Evolutionary conservation across 2,113 vertebrate species (phyloP).

Genomic region (Cinclus mexicanus): DNA sequence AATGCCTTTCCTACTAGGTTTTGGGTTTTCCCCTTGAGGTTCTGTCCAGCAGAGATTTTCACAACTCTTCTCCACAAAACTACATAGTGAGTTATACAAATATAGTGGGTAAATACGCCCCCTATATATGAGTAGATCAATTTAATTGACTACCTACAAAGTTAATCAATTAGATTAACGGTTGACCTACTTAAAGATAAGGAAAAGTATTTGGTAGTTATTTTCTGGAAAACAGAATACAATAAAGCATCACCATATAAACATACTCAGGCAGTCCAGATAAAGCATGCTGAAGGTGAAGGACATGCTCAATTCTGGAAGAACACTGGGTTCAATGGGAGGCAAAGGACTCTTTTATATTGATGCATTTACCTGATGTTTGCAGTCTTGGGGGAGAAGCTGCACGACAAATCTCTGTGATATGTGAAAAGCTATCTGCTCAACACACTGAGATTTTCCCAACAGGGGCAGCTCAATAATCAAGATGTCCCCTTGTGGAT

Average conservation of each 20-base stretch:
- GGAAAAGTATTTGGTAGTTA: not conserved
- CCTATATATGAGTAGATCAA: not conserved
- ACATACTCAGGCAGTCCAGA: not conserved
- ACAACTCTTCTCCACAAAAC: not conserved
- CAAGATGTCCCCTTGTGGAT: not conserved
- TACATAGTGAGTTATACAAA: not conserved
- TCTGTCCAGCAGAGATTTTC: not conserved
- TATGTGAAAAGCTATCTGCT: not conserved
- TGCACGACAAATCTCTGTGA: not conserved
- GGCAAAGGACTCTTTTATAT: not conserved
- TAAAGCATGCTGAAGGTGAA: not conserved
- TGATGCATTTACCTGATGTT: not conserved
- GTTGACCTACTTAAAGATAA: constrained; percentile 40
- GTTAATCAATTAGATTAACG: constrained; percentile 23
- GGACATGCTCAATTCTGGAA: not conserved
- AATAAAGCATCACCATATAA: not conserved
- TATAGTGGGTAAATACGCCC: not conserved
- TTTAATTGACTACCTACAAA: not conserved
- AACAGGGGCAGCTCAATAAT: not conserved
- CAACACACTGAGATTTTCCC: not conserved
- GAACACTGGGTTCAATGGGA: not conserved
- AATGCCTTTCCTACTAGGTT: not conserved
- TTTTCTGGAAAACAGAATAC: not conserved
- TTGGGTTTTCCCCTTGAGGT: not conserved
- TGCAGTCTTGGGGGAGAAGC: not conserved